Conservation (phyloP, 2,888 invertebrate species). For the Thymelicus acteon region DNA sequence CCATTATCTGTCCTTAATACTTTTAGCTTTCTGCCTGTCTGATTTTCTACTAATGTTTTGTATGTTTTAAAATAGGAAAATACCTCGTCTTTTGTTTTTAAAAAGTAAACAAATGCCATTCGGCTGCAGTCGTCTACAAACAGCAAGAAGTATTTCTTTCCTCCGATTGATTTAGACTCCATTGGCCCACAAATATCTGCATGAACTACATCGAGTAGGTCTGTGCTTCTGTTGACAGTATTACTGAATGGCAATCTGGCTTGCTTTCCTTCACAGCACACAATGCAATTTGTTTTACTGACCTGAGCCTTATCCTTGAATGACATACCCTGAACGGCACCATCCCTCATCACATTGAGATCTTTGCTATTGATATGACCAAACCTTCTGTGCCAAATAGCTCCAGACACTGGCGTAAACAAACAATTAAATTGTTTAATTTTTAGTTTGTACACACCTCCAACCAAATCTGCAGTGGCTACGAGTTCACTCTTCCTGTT, state of each 20-base stretch:
- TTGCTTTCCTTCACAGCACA: constrained; percentile 12
- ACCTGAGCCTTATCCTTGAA: background rate
- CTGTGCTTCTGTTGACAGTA: background rate
- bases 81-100: background rate
- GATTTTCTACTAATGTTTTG: constrained; percentile 14
- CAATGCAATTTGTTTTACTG: background rate
- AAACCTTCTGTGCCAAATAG: too few species aligned
- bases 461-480: constrained; percentile 27
- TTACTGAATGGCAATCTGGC: background rate
- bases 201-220: background rate
- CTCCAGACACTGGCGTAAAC: too few species aligned
- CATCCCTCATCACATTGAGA: background rate
- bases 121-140: background rate
- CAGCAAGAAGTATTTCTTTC: background rate
- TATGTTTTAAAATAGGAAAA: background rate
- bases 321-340: background rate
- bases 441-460: constrained; percentile 38
- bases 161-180: background rate
- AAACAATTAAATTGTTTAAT: background rate
- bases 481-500: constrained; percentile 29
- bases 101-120: background rate
- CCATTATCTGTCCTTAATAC: constrained; percentile 8
- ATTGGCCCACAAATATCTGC: background rate
- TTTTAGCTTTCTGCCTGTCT: constrained; percentile 13
- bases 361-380: background rate